phyloP scores from a whole-genome alignment of 2,888 invertebrate species.

The Resseliella maxima region DNA sequence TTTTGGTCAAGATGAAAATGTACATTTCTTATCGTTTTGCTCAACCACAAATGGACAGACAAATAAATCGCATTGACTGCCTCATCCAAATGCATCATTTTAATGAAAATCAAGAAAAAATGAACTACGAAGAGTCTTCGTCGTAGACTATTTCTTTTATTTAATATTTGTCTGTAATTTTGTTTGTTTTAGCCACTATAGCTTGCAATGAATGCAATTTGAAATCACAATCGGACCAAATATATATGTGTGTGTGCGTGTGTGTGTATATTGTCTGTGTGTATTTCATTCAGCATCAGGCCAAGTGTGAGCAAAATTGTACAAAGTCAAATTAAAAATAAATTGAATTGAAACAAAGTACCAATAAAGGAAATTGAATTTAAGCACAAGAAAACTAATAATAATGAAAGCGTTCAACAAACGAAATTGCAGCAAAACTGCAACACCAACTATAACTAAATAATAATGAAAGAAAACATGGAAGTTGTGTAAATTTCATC shows the following conservation, averaged over 20 bases:
- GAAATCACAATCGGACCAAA: not conserved
- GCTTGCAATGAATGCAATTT: not conserved
- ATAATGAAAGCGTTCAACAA: not conserved
- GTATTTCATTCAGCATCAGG: not conserved
- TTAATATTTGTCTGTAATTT: too few relatives aligned
- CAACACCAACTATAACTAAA: not conserved
- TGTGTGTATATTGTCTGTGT: not conserved
- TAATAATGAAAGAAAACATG: conserved; percentile 26
- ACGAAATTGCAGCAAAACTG: not conserved
- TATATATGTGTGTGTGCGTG: not conserved
- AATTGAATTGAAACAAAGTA: not conserved
- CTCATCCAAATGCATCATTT: not conserved
- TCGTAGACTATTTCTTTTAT: too few relatives aligned
- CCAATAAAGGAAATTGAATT: not conserved
- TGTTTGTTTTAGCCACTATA: too few relatives aligned
- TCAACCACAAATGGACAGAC: not conserved
- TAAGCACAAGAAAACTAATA: not conserved
- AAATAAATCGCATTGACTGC: not conserved
- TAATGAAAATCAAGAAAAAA: too few relatives aligned
- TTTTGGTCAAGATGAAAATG: not conserved
- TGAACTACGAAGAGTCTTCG: too few relatives aligned
- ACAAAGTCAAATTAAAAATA: conserved; percentile 2
- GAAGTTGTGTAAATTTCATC: conserved; percentile 36
- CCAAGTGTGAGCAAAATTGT: not conserved
- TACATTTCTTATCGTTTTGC: conserved; percentile 8